These are phyloP conservation scores for Seira ritae DNA, from an alignment of 2,888 invertebrate species.

Conservation along the genomic window DNA sequence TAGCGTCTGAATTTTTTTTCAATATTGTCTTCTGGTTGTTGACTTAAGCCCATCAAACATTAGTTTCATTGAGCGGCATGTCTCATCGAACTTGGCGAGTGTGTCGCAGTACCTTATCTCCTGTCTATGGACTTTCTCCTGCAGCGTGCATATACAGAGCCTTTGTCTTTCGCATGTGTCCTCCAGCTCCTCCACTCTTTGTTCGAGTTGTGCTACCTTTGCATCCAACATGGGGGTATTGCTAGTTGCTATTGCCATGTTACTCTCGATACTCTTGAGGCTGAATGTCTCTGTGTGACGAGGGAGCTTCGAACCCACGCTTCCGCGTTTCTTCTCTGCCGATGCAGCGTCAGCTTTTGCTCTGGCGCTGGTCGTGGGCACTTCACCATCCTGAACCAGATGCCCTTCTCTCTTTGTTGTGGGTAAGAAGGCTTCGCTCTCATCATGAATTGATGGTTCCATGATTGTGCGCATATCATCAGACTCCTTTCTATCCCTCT, in stretches of 20 bases:
- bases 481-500: too few species aligned
- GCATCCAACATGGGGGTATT: neutral
- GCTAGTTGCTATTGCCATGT: neutral
- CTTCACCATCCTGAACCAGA: too few species aligned
- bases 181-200: conserved; percentile 7
- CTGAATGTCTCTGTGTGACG: too few species aligned
- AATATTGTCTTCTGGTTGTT: neutral
- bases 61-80: conserved; percentile 45
- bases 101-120: conserved; percentile 53
- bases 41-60: conserved; percentile 44
- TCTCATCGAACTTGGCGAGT: conserved; percentile 47
- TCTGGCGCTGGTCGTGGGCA: too few species aligned
- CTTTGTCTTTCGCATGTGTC: conserved; percentile 2
- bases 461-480: too few species aligned
- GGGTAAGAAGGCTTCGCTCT: neutral
- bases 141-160: neutral
- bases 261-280: too few species aligned
- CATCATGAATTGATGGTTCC: neutral
- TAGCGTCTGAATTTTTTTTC: neutral
- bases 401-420: neutral
- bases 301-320: too few species aligned
- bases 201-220: conserved; percentile 16
- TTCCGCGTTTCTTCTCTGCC: too few species aligned
- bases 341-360: too few species aligned
- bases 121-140: conserved; percentile 39